phyloP scores from a whole-genome alignment of 2,797 vertebrate genomes.

The Enteromius thamalakanensis region DNA sequence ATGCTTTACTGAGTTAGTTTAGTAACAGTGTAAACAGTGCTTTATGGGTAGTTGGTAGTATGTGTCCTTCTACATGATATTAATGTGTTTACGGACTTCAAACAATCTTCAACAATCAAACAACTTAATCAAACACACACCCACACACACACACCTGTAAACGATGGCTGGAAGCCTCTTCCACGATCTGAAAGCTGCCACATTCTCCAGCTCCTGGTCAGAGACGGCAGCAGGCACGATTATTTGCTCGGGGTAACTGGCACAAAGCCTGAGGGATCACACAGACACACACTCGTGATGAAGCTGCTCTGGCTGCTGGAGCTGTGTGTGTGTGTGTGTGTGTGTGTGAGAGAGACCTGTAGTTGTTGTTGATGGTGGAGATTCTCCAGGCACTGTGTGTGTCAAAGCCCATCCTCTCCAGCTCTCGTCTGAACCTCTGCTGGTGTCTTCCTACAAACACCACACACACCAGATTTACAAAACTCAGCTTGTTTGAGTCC shows the following conservation, averaged over 20 bases:
- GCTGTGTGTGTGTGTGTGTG: background rate
- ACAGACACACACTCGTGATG: constrained; percentile 4
- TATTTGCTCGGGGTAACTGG: constrained; percentile 97
- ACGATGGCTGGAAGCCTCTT: constrained; percentile 96
- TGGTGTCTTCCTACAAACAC: constrained; percentile 87
- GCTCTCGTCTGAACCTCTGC: constrained; percentile 94
- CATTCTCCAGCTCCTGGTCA: constrained; percentile 95
- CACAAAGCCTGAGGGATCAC: constrained; percentile 84
- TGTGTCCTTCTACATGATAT: background rate
- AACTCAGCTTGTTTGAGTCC: background rate
- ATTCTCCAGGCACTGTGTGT: constrained; percentile 97
- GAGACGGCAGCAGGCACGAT: constrained; percentile 96
- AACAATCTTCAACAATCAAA: too few species aligned
- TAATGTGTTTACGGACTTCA: background rate
- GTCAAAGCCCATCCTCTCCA: constrained; percentile 96
- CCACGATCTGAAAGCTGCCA: constrained; percentile 95
- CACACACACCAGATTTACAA: background rate
- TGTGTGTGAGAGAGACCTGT: constrained; percentile 77
- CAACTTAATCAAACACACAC: constrained; percentile 70
- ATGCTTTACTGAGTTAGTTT: background rate
- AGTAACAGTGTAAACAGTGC: background rate
- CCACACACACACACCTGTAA: constrained; percentile 87
- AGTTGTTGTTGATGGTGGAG: constrained; percentile 97
- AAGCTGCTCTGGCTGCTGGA: background rate
- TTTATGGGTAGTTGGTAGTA: background rate